Evolutionary conservation across 2,888 invertebrate species (phyloP), one percentile per base, ranked within the genome.

Genomic region (Xylota sylvarum): DNA sequence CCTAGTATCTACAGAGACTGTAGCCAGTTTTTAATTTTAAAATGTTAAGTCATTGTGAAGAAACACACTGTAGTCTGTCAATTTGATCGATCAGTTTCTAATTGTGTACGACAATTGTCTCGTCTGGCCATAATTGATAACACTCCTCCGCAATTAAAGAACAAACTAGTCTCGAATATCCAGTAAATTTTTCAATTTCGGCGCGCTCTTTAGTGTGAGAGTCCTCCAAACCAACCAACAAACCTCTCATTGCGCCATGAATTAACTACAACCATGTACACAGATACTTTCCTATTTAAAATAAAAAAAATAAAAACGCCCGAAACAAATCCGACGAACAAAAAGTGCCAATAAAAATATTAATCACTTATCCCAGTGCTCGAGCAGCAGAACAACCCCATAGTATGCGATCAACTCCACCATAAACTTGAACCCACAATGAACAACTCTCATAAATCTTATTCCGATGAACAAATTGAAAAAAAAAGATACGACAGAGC

Each of bases 301-400:
- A 56, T 5, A 72, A 64, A 37, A 37, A 10, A 37, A 67, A 58
- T 9, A 37, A 67, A 19, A 80, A 55, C 79, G 64, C 70, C 85
- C 70, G 65, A 70, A 81, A 76, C 81, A 85, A 85, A 85, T 85
- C 85, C 85, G 81, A 23, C 80, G 52, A 86, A 73, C 76, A 86
- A 79, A 87, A 87, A 87, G 87, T 82, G 87, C 87, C 87, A 87
- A 87, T 87, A 87, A 83, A 87, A 87, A 87, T 87, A 87, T 87
- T 87, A 87, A 87, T 87, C 87, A 86, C 77, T 82, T 86, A 86
- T 86, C 62, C 77, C 70, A 80, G 84, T 48, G 86, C 69, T 72
- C 50, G 73, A 82, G 73, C 67, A 50, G 67, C 58, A 50, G 62
- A 72, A 73, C 77, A 82, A 80, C 83, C 67, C 80, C 73, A 80